A percentile compares a stretch with the other conserved stretches of the same genome.
Evolutionary conservation across 2,797 vertebrate genomes (phyloP).

Genomic region (Anableps anableps): DNA sequence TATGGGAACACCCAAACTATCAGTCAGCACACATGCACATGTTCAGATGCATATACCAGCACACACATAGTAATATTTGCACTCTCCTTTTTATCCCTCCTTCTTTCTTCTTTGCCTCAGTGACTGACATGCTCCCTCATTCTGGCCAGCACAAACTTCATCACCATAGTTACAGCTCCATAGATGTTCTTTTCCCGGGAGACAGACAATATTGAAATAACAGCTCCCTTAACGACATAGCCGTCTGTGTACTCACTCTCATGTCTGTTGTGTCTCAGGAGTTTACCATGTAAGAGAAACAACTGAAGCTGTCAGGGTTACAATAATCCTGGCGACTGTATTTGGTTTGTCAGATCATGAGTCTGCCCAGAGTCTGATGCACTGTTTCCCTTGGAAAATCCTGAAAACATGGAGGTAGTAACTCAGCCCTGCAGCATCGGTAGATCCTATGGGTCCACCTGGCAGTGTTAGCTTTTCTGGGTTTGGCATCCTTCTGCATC

Average conservation of each 20-base stretch:
- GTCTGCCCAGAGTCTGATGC: conserved; percentile 26
- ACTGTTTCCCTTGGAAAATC: conserved; percentile 64
- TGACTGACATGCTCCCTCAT: conserved; percentile 71
- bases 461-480: conserved; percentile 28
- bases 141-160: conserved; percentile 61
- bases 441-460: conserved; percentile 14
- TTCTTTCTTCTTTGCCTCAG: conserved; percentile 24
- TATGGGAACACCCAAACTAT: conserved; percentile 63
- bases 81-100: conserved; percentile 35
- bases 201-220: conserved; percentile 77
- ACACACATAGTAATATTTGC: conserved; percentile 55
- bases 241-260: conserved; percentile 18
- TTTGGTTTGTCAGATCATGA: conserved; percentile 40
- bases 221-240: conserved; percentile 62
- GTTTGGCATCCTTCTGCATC: conserved; percentile 47
- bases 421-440: conserved; percentile 32
- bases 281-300: conserved; percentile 60
- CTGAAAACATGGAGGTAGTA: conserved; percentile 41
- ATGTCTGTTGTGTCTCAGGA: conserved; percentile 32
- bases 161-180: conserved; percentile 71
- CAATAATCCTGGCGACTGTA: conserved; percentile 57
- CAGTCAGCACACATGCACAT: conserved; percentile 38
- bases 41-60: conserved; percentile 1
- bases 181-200: conserved; percentile 65
- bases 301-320: conserved; percentile 54